Base-by-base conservation (phyloP, 2,113 vertebrate species). In the Cebidichthys violaceus region DNA sequence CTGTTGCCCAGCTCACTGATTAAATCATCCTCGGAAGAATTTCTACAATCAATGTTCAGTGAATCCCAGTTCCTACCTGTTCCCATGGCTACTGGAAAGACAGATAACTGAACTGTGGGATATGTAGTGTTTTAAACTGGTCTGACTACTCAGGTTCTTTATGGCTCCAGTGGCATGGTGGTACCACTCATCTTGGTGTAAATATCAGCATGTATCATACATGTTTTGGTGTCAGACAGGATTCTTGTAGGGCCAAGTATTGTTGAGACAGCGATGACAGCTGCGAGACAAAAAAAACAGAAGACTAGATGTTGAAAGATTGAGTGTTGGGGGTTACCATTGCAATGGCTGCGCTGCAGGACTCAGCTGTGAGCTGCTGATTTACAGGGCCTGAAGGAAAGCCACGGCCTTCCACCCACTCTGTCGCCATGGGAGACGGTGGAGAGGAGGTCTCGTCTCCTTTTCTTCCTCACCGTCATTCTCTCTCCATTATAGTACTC, bases 381-480 rank as follows among this genome's bases (percentile, higher is more conserved):
- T 91, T 90, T 90, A 91, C 86, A 87, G 45, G 79, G 70, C 81
- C 84, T 90, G 79, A 90, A 91, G 90, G 80, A 90, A 76, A 87
- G 82, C 70, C 77, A 33, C 39, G 52, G 86, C 85, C 87, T 87
- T 86, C 90, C 83, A 75, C 91, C 88, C 87, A 92, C 84, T 89
- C 91, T 68, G 89, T 92, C 83, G 22, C 90, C 91, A 90, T 81
- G 76, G 89, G 90, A 91, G 83, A 91, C 71, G 6, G 80, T 65
- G 65, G 67, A 84, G 81, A 86, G 50, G 72, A 91, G 73, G 67
- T 65, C 69, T 91, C 94, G 1, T 86, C 81, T 83, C 60, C 29
- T 75, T 84, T 77, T 77, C 86, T 71, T 68, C 50, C 45, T 87
- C 65, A 27, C 41, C 41, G 10, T 75, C 33, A n/a, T 60, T 61